These are phyloP conservation scores for Andrena camellia DNA, from an alignment of 2,888 invertebrate species.

Conservation along the genomic window DNA sequence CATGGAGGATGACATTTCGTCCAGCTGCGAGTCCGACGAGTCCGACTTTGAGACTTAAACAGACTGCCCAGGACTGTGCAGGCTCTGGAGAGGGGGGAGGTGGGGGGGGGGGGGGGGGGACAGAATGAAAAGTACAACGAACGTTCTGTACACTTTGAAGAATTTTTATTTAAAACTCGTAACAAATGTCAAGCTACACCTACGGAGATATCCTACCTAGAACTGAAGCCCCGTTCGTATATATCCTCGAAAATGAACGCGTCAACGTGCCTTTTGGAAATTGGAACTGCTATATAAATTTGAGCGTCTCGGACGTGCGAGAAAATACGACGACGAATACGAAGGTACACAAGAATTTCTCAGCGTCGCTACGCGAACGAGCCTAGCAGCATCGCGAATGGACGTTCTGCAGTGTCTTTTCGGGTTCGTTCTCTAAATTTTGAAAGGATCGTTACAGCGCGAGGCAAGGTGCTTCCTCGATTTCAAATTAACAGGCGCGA, in stretches of 20 bases:
- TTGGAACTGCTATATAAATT: constrained; percentile 39
- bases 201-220: constrained; percentile 51
- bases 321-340: not conserved
- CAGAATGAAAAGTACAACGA: constrained; percentile 32
- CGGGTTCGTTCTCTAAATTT: not conserved
- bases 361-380: constrained; percentile 8
- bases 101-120: no score
- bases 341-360: constrained; percentile 10
- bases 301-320: constrained; percentile 36
- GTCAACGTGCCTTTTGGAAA: constrained; percentile 1
- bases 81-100: no score
- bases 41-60: constrained; percentile 74
- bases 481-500: not conserved
- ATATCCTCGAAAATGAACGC: constrained; percentile 31
- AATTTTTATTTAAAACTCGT: constrained; percentile 70
- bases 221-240: constrained; percentile 51
- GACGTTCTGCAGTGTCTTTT: not conserved
- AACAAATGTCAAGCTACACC: constrained; percentile 63
- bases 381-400: not conserved
- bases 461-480: not conserved
- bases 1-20: constrained; percentile 76
- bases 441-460: not conserved
- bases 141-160: constrained; percentile 51
- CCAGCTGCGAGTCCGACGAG: constrained; percentile 78
- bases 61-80: not conserved